phyloP scores from a whole-genome alignment of 2,888 invertebrate species.

The Diabrotica balteata region DNA sequence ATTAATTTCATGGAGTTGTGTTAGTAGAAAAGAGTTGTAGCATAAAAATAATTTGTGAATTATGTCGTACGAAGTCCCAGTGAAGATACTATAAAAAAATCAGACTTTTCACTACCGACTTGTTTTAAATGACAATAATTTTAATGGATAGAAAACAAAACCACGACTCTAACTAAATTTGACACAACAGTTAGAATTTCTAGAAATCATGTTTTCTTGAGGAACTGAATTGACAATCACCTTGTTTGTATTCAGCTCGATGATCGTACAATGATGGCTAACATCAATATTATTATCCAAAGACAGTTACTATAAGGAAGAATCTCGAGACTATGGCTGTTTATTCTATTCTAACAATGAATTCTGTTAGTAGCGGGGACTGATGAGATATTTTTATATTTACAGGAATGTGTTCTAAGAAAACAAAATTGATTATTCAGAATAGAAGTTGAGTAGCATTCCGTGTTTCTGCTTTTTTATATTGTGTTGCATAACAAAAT shows the following conservation, averaged over 20 bases:
- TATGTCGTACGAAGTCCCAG: too few relatives aligned
- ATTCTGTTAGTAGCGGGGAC: background rate
- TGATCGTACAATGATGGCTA: background rate
- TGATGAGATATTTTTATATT: background rate
- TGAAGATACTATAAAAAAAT: too few relatives aligned
- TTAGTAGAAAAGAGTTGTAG: too few relatives aligned
- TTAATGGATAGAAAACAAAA: too few relatives aligned
- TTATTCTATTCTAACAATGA: background rate
- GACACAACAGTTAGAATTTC: background rate
- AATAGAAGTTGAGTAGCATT: background rate
- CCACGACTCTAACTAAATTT: background rate
- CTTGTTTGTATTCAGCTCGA: background rate
- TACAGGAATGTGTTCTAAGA: background rate
- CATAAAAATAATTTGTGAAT: too few relatives aligned
- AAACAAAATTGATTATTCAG: background rate
- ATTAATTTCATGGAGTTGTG: too few relatives aligned
- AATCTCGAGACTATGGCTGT: background rate
- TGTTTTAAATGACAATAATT: too few relatives aligned
- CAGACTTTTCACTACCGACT: too few relatives aligned
- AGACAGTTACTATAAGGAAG: background rate
- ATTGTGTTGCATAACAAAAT: too few relatives aligned
- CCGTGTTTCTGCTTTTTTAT: too few relatives aligned
- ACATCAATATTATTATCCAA: background rate
- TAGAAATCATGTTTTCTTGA: background rate
- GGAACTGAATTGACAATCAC: background rate